phyloP scores from a whole-genome alignment of 92 coral and sea anemone genomes.

The Palythoa heliodiscus region DNA sequence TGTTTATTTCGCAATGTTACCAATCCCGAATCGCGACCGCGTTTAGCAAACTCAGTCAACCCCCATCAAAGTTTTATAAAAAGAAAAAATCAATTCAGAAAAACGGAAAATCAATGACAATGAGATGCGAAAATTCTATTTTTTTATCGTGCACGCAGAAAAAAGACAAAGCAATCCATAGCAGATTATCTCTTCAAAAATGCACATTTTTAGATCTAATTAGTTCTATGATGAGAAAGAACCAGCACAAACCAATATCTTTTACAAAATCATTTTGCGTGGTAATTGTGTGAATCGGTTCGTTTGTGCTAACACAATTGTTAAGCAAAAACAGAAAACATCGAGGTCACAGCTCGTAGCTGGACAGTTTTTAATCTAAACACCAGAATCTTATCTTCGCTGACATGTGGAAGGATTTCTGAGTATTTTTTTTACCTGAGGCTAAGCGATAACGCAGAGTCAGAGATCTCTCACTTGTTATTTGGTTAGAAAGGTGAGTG shows the following conservation, averaged over 20 bases:
- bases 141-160: neutral
- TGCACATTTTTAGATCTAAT: slow-evolving; percentile 10
- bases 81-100: neutral
- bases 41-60: neutral
- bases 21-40: neutral
- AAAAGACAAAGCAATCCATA: neutral
- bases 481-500: neutral
- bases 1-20: slow-evolving; percentile 28
- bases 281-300: neutral
- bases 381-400: slow-evolving; percentile 63
- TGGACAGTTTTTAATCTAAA: slow-evolving; percentile 58
- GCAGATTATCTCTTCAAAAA: neutral
- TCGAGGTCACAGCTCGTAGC: slow-evolving; percentile 44
- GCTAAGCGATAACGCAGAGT: slow-evolving; percentile 34
- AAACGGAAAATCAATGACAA: neutral
- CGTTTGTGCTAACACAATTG: slow-evolving; percentile 2
- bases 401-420: slow-evolving; percentile 58
- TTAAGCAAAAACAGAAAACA: slow-evolving; percentile 43
- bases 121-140: slow-evolving; percentile 1
- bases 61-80: neutral
- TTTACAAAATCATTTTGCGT: slow-evolving; percentile 1
- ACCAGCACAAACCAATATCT: neutral
- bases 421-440: slow-evolving; percentile 45
- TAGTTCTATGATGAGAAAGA: neutral
- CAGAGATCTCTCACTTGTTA: neutral